Conservation (phyloP, 2,113 vertebrate genomes). For the Leucoraja erinaceus region DNA sequence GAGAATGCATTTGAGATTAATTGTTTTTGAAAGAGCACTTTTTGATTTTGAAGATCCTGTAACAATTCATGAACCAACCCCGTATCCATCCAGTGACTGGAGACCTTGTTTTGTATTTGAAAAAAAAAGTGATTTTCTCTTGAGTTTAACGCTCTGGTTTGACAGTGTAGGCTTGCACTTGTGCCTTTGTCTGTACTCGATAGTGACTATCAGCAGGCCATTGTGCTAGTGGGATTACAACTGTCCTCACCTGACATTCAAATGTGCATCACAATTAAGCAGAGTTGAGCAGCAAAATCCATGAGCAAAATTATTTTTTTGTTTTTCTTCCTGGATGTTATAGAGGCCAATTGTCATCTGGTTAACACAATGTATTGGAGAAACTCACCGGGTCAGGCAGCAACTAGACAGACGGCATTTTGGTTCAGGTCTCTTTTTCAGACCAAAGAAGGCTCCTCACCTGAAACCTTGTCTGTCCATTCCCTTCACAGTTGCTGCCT, state of each 20-base stretch:
- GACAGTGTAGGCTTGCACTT: background rate
- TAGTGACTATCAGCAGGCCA: background rate
- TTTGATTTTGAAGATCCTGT: constrained; percentile 26
- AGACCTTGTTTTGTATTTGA: background rate
- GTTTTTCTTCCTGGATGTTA: no score
- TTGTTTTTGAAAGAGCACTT: constrained; percentile 25
- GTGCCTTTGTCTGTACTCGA: background rate
- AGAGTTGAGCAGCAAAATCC: background rate
- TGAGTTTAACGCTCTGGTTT: background rate
- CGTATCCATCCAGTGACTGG: background rate
- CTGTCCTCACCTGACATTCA: constrained; percentile 15
- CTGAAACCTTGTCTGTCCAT: no score
- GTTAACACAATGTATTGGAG: no score
- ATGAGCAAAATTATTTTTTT: background rate
- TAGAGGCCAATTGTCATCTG: background rate
- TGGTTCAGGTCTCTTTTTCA: no score
- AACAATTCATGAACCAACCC: background rate
- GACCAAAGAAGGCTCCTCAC: no score
- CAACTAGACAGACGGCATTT: no score
- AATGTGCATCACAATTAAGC: background rate
- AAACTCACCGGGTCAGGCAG: no score
- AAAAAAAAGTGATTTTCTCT: background rate
- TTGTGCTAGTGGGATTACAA: background rate
- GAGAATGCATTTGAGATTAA: constrained; percentile 2
- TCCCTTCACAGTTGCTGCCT: no score